phyloP scores from a whole-genome alignment of 2,888 invertebrate genomes.

The Yponomeuta evonymella region DNA sequence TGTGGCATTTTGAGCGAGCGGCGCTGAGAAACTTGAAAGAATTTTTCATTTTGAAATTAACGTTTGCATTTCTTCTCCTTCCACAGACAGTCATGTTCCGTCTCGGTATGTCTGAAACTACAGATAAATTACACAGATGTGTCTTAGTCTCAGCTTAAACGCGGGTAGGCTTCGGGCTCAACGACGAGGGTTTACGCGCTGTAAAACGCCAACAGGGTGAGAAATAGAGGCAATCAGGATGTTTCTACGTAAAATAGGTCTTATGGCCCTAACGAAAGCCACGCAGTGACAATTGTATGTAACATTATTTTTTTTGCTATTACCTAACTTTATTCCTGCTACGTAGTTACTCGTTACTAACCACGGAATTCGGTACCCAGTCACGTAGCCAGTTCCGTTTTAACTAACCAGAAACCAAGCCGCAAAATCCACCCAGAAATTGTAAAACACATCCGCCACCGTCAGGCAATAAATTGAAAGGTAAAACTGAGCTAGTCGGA shows the following conservation, averaged over 20 bases:
- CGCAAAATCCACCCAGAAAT: not conserved
- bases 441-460: not conserved
- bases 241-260: not conserved
- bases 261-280: not conserved
- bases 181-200: constrained; percentile 1
- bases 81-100: not conserved
- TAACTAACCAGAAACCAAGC: not conserved
- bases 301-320: not conserved
- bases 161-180: constrained; percentile 2
- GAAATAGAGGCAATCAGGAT: constrained; percentile 1
- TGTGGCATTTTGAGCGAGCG: constrained; percentile 54
- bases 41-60: constrained; percentile 59
- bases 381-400: not conserved
- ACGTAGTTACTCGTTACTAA: not conserved
- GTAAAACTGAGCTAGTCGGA: constrained; percentile 32
- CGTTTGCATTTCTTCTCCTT: constrained; percentile 7
- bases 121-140: constrained; percentile 11
- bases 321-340: not conserved
- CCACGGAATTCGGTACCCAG: not conserved
- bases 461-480: constrained; percentile 31
- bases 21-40: constrained; percentile 33
- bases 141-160: not conserved
- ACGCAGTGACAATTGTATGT: too few relatives aligned
- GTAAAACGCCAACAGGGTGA: constrained; percentile 1
- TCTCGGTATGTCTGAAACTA: constrained; percentile 4